Evolutionary conservation across 2,797 vertebrate species (phyloP), one percentile per base, ranked within the genome.

Genomic region (Notolabrus celidotus): DNA sequence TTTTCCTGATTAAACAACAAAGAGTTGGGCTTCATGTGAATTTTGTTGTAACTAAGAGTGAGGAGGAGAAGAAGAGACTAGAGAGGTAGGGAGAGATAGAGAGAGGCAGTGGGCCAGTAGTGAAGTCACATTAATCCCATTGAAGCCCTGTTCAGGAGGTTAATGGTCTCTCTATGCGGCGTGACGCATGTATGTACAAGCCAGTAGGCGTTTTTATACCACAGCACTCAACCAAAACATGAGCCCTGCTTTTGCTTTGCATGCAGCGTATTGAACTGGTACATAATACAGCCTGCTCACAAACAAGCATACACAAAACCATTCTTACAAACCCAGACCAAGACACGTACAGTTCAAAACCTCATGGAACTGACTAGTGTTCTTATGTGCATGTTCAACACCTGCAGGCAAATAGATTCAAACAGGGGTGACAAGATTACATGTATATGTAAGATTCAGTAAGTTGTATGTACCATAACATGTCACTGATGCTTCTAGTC

Each of bases 91-190:
- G 22, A 16, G 1, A 19, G 33, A 12, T 1, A 31, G 19, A 54
- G 43, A 34, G 41, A 51, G 19, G 9, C 3, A 5, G 45, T 45
- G 55, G 77, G 68, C 68, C 51, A 67, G 61, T 9, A 17, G 71
- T 23, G 47, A 71, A 76, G 71, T 79, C 66, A 6, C 65, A 59
- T 64, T 88, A 85, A 84, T 88, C 86, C 82, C 80, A 61, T n/a
- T 64, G 77, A 77, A 80, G 57, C 63, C 38, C 16, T 8, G 70
- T 46, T 77, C 73, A 72, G 36, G 53, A 77, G 77, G 83, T 88
- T 86, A 83, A 86, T 81, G 81, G 79, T 57, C 23, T 70, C 70
- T 72, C 55, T 60, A 61, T 47, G 42, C 56, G 42, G 31, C 9
- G 47, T 80, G 77, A 71, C 29, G 51, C 65, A 41, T 53, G 17